Evolutionary conservation across 2,113 vertebrate genomes (phyloP), one percentile per base, ranked within the genome.

Genomic region (Phoenicopterus ruber): DNA sequence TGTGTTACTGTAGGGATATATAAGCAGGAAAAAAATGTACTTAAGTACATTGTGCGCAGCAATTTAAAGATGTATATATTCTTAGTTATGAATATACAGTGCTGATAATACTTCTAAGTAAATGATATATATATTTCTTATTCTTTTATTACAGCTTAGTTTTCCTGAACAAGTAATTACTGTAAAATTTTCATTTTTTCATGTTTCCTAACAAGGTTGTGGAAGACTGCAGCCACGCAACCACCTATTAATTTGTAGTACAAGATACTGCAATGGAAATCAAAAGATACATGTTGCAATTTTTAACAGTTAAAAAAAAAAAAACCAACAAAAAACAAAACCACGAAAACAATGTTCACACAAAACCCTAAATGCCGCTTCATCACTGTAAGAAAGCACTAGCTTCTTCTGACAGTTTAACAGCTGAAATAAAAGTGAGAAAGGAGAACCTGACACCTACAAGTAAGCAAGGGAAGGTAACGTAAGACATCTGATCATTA

Each of bases 341-440:
- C 17, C 47, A 58, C 38, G 52, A 55, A 87, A 40, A 2, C 16
- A 34, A n/a, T 2, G 3, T 79, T 70, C 52, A 61, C 29, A 42
- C 59, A 74, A 74, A 63, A 26, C 5, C 11, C 2, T n/a, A 54
- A 90, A 36, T 40, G 38, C 26, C 72, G 17, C 47, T 94, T 88
- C 87, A 88, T 42, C 15, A 34, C 42, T 36, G 16, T 49, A 21
- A 67, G 67, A 90, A 95, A 95, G 42, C 47, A 49, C 22, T 82
- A 17, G 62, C 28, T 79, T 92, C 88, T 95, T 59, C 44, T 91
- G 73, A 87, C 46, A 91, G 26, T 82, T 95, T 88, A 95, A 93
- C 59, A 90, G 50, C 67, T 58, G 66, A 77, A 85, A 84, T 58
- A 74, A 69, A 91, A 94, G 46, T 74, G 67, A 95, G 44, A 88